These are phyloP conservation scores for Anagrus nilaparvatae DNA, from an alignment of 1,140 invertebrate species.

Conservation along the genomic window DNA sequence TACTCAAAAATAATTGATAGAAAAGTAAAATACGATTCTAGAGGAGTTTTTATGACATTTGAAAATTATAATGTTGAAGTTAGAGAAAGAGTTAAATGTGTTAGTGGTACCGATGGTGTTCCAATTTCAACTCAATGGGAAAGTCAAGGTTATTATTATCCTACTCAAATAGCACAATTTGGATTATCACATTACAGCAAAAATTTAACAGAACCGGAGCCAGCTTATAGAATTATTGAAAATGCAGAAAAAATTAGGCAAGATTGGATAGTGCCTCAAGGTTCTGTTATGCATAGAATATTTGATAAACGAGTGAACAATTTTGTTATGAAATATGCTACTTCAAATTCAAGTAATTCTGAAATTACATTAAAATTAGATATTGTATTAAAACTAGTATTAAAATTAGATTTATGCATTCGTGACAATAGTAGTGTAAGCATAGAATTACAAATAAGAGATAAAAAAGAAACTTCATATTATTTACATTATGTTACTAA, in stretches of 20 bases:
- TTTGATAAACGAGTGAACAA: conserved; percentile 47
- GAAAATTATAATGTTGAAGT: conserved; percentile 96
- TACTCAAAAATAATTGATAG: conserved; percentile 86
- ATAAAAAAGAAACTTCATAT: conserved; percentile 64
- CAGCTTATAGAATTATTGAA: conserved; percentile 58
- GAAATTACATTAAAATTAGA: conserved; percentile 62
- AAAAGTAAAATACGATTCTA: conserved; percentile 76
- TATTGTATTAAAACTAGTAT: conserved; percentile 64
- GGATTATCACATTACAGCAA: conserved; percentile 96
- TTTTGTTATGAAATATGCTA: conserved; percentile 60
- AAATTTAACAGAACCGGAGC: conserved; percentile 72
- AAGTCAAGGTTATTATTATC: conserved; percentile 88
- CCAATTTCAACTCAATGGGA: conserved; percentile 95
- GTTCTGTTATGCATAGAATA: conserved; percentile 50
- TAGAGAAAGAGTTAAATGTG: conserved; percentile 88
- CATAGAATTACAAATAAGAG: conserved; percentile 65
- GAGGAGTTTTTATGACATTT: conserved; percentile 89
- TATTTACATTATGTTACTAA: conserved; percentile 75
- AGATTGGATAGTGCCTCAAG: conserved; percentile 57
- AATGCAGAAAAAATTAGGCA: conserved; percentile 56
- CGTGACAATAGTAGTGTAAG: conserved; percentile 71
- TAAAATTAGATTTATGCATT: conserved; percentile 63
- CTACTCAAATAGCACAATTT: conserved; percentile 97
- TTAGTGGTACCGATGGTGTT: conserved; percentile 84
- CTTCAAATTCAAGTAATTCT: conserved; percentile 55